Base-by-base conservation (phyloP, 2,113 vertebrate species). In the Chamaea fasciata region DNA sequence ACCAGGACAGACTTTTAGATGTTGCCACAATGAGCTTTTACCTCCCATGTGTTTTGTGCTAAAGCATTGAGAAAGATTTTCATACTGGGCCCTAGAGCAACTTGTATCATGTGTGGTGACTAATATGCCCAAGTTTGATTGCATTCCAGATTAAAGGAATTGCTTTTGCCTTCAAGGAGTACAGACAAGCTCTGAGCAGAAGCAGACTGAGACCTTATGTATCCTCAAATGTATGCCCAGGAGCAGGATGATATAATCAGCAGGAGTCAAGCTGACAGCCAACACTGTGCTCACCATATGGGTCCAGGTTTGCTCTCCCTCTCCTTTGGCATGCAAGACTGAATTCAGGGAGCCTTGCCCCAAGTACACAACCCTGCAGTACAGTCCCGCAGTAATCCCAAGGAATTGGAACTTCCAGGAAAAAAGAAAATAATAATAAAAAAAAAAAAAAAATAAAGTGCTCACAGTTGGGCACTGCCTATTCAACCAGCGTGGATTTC, bases 181-280 rank as follows among this genome's bases (percentile, higher is more conserved):
- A 84, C 85, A 92, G 79, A 87, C 52, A 24, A 86, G 76, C 86
- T 80, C 69, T 27, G 31, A 86, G 80, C 69, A 60, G 75, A 83
- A 94, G 33, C 83, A 93, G 69, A 86, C 64, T 44, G 68, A 92
- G 95, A 83, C 94, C 78, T 93, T 81, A 23, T 53, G 89, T 28
- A 42, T 82, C 68, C 76, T 84, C 65, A 84, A 88, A 81, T 18
- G 13, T 16, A 50, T 65, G 49, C 87, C 86, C n/a, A 90, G 74
- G 62, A 93, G 92, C 80, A 56, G 90, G 73, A 78, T 71, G 50
- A 82, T 46, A 63, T 0, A 68, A 87, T 57, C 92, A 95, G 94
- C 85, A 89, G 94, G 88, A 92, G 88, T 22, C 85, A 50, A 62
- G 87, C 83, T 28, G 78, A 83, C 90, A 94, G 93, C 88, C 91